Percentiles rank a stretch among this genome's conserved stretches.
These are phyloP conservation scores for Melinopterus prodromus DNA, from an alignment of 2,888 invertebrate genomes.

Conservation along the genomic window DNA sequence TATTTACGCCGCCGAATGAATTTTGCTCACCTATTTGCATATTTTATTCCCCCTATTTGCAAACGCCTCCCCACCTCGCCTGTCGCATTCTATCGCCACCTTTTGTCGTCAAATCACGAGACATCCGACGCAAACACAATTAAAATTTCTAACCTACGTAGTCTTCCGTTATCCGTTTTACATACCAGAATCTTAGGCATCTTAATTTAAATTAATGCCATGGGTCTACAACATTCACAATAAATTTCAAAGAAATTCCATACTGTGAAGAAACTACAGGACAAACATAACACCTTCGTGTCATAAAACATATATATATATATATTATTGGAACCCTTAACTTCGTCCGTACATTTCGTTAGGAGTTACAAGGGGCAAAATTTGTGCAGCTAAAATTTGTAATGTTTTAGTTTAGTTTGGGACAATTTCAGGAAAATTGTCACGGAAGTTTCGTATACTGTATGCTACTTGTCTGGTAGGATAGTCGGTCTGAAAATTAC, in stretches of 20 bases:
- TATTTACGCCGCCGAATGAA: neutral
- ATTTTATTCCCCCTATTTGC: neutral
- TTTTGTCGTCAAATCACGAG: neutral
- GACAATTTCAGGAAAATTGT: slow-evolving; percentile 6
- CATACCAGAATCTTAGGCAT: neutral
- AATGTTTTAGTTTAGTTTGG: slow-evolving; percentile 8
- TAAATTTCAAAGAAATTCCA: no score
- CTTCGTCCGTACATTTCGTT: no score
- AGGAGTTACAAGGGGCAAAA: no score
- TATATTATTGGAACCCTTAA: no score
- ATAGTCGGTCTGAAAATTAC: slow-evolving; percentile 5
- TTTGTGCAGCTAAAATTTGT: no score
- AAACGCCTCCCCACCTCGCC: neutral
- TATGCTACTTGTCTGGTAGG: neutral
- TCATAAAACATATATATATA: no score
- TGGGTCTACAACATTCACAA: no score
- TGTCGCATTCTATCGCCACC: neutral
- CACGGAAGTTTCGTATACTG: slow-evolving; percentile 8
- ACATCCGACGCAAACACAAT: neutral
- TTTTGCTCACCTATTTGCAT: neutral
- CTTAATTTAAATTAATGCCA: neutral
- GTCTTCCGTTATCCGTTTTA: neutral
- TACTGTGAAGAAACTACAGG: no score
- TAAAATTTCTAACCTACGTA: neutral
- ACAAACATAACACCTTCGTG: no score